Conservation (phyloP, 2,113 vertebrate species). For the Silurus asotus region DNA sequence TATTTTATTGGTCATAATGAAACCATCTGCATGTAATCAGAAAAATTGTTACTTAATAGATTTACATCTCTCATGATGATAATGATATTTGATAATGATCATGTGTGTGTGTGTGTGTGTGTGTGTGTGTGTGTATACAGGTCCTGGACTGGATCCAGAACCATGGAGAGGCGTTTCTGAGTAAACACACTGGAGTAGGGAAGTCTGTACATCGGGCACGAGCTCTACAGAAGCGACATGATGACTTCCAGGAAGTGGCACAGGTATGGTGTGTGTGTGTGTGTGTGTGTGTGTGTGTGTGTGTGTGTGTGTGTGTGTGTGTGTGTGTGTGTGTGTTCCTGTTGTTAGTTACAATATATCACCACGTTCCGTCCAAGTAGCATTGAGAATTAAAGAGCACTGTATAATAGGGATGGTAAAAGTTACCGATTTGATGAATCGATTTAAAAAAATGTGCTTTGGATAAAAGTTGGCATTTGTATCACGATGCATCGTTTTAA, state of each 20-base stretch:
- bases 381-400: neutral
- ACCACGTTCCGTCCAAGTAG: neutral
- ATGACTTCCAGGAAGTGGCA: slow-evolving; percentile 97
- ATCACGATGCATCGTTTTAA: too few species aligned
- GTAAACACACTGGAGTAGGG: slow-evolving; percentile 94
- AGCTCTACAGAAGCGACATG: slow-evolving; percentile 92
- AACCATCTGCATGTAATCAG: too few species aligned
- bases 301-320: neutral
- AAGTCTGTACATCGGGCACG: slow-evolving; percentile 92
- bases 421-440: too few species aligned
- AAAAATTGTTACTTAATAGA: neutral
- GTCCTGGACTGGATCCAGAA: slow-evolving; percentile 98
- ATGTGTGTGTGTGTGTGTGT: slow-evolving; percentile 14
- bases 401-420: neutral
- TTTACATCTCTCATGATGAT: neutral
- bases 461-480: too few species aligned
- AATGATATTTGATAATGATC: neutral
- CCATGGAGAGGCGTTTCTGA: slow-evolving; percentile 94
- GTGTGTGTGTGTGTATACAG: slow-evolving; percentile 63
- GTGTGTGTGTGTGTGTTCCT: neutral
- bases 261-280: slow-evolving; percentile 76
- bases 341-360: neutral
- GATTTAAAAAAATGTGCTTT: too few species aligned
- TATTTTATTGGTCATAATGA: too few species aligned
- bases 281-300: slow-evolving; percentile 41